Percentiles rank a stretch among this genome's conserved stretches.
Conservation (phyloP, 2,888 invertebrate species). For the Acronicta alni region DNA sequence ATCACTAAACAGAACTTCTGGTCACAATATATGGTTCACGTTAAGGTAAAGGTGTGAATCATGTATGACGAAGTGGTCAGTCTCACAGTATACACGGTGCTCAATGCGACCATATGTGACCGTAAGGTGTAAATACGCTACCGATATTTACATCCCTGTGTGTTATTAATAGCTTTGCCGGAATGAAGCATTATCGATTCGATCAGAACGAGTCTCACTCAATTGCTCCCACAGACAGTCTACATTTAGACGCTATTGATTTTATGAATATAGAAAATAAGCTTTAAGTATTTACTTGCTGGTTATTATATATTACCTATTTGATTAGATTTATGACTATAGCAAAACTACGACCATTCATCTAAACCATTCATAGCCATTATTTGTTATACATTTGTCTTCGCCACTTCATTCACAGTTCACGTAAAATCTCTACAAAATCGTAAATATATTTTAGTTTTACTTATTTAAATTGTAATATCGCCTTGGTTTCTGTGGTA, state of each 20-base stretch:
- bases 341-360: too few species aligned
- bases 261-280: constrained; percentile 9
- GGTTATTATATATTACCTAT: too few species aligned
- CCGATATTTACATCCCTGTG: constrained; percentile 37
- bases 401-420: constrained; percentile 2
- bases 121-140: constrained; percentile 28
- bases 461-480: constrained; percentile 7
- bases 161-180: constrained; percentile 57
- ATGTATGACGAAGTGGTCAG: constrained; percentile 31
- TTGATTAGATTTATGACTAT: too few species aligned
- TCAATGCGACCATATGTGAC: constrained; percentile 51
- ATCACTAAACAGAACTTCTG: constrained; percentile 31
- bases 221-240: constrained; percentile 15
- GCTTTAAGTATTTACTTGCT: neutral
- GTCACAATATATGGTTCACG: constrained; percentile 14
- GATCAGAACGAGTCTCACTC: constrained; percentile 21
- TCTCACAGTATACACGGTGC: constrained; percentile 27
- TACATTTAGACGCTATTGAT: constrained; percentile 27
- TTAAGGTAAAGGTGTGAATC: constrained; percentile 45
- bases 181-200: constrained; percentile 57
- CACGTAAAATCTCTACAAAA: constrained; percentile 6
- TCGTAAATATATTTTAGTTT: constrained; percentile 15
- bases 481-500: constrained; percentile 5
- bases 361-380: too few species aligned
- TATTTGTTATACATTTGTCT: neutral